These are phyloP conservation scores for Limulus polyphemus DNA, from an alignment of 2,888 invertebrate species.

Conservation along the genomic window DNA sequence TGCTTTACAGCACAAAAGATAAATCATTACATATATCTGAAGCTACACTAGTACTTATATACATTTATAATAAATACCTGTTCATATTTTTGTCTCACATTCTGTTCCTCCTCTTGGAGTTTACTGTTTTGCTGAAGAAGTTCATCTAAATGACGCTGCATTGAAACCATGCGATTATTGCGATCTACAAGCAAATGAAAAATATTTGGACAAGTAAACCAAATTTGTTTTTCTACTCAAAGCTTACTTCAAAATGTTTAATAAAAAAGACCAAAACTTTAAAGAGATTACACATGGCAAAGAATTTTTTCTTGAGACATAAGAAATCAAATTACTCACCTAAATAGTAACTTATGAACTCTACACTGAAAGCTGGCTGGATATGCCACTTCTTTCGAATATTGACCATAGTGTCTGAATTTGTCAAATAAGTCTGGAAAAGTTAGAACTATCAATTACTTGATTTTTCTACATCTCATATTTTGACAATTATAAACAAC, in stretches of 20 bases:
- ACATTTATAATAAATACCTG: slow-evolving; percentile 41
- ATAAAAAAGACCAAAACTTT: background rate
- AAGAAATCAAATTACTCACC: slow-evolving; percentile 28
- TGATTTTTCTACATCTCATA: too few species aligned
- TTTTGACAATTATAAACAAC: too few species aligned
- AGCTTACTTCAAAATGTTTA: background rate
- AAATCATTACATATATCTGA: too few species aligned
- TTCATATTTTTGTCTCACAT: slow-evolving; percentile 61
- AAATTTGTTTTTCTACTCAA: slow-evolving; percentile 1
- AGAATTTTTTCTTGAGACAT: background rate
- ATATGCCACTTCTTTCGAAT: slow-evolving; percentile 88
- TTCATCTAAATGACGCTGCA: slow-evolving; percentile 62
- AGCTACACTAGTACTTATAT: too few species aligned
- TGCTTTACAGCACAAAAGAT: too few species aligned
- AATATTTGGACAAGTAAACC: background rate
- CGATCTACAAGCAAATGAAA: slow-evolving; percentile 48
- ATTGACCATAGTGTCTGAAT: slow-evolving; percentile 58
- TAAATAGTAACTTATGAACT: slow-evolving; percentile 85
- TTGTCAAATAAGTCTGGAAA: slow-evolving; percentile 14
- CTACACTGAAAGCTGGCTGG: slow-evolving; percentile 82
- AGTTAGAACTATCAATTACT: slow-evolving; percentile 28
- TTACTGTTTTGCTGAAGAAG: slow-evolving; percentile 59
- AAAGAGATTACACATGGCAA: background rate
- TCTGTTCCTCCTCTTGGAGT: slow-evolving; percentile 63
- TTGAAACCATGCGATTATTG: slow-evolving; percentile 62